Evolutionary conservation across 2,797 vertebrate genomes (phyloP).

Genomic region (Microctenopoma steveboyesi): DNA sequence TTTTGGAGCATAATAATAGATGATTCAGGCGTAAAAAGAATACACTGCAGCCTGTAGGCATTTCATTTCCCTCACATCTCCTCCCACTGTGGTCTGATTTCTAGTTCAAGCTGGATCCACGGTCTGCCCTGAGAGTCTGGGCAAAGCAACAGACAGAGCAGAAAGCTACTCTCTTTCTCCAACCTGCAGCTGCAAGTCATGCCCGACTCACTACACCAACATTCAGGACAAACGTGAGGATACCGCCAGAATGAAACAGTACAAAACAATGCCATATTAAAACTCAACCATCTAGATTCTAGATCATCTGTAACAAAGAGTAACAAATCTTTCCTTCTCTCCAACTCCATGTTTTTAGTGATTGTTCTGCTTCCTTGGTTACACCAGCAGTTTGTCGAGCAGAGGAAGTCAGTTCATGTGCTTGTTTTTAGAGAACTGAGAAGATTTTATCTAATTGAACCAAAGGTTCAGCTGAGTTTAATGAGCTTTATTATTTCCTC

Average conservation of each 20-base stretch:
- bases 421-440: slow-evolving; percentile 19
- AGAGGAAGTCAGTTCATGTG: slow-evolving; percentile 25
- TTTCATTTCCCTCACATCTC: slow-evolving; percentile 11
- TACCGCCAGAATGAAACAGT: neutral
- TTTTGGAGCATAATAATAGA: slow-evolving; percentile 5
- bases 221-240: slow-evolving; percentile 33
- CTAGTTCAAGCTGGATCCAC: slow-evolving; percentile 45
- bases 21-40: neutral
- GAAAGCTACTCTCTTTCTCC: rapidly evolving
- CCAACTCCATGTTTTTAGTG: neutral
- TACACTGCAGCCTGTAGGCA: slow-evolving; percentile 17
- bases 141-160: rapidly evolving
- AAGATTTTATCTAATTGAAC: neutral
- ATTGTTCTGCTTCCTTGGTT: slow-evolving; percentile 30
- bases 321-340: neutral
- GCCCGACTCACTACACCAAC: neutral
- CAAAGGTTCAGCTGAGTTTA: neutral
- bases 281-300: neutral
- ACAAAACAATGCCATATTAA: neutral
- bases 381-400: neutral
- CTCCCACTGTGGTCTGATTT: slow-evolving; percentile 45
- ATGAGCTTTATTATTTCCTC: slow-evolving; percentile 5
- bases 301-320: neutral
- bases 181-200: slow-evolving; percentile 42
- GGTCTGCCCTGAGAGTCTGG: neutral